phyloP scores from a whole-genome alignment of 2,797 vertebrate species.

The Clarias platycephalus region DNA sequence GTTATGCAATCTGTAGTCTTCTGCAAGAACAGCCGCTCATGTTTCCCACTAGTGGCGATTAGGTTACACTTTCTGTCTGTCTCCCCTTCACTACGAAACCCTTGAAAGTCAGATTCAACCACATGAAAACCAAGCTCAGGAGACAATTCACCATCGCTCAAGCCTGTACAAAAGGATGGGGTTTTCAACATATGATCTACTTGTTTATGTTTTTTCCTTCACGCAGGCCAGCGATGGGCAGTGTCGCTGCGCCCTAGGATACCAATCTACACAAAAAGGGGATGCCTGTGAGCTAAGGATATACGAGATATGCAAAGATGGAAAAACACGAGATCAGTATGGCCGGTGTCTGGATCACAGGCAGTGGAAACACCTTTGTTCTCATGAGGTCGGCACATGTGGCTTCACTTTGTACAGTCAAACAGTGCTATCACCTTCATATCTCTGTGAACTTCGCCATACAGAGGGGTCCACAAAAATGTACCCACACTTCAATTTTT shows the following conservation, averaged over 20 bases:
- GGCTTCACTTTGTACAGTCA: not conserved
- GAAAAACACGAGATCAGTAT: constrained; percentile 77
- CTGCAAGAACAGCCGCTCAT: constrained; percentile 33
- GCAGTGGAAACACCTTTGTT: constrained; percentile 83
- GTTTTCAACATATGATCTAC: not conserved
- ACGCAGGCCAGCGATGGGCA: constrained; percentile 77
- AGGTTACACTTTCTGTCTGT: constrained; percentile 57
- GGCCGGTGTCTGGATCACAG: constrained; percentile 78
- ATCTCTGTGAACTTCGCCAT: not conserved
- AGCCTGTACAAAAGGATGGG: not conserved
- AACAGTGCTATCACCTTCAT: constrained; percentile 3
- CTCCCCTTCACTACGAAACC: constrained; percentile 9
- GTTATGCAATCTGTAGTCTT: constrained; percentile 41
- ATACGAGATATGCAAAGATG: constrained; percentile 74
- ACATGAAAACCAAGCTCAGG: constrained; percentile 51
- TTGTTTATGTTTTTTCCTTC: constrained; percentile 14
- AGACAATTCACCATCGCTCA: constrained; percentile 17
- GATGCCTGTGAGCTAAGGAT: constrained; percentile 67
- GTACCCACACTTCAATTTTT: no score
- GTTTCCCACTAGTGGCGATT: constrained; percentile 57
- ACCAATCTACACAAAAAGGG: constrained; percentile 58
- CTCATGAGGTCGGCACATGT: constrained; percentile 73
- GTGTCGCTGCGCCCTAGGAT: constrained; percentile 80
- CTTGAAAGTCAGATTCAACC: constrained; percentile 57
- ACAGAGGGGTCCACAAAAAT: no score